These are phyloP conservation scores for Lacanobia wlatinum DNA, from an alignment of 2,888 invertebrate species.

Conservation along the genomic window DNA sequence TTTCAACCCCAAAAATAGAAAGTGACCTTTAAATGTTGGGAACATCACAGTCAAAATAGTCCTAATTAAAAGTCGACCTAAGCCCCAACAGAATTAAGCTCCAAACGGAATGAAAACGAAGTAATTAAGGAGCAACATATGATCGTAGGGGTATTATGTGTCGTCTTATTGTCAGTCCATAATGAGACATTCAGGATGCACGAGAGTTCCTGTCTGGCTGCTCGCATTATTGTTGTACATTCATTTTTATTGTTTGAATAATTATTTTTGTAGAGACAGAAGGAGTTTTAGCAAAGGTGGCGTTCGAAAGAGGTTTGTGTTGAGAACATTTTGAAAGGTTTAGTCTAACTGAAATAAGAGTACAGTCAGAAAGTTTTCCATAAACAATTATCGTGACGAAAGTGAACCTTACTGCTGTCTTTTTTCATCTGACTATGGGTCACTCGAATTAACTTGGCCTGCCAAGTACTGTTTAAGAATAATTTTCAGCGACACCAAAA, in stretches of 20 bases:
- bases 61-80: slow-evolving; percentile 18
- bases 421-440: slow-evolving; percentile 1
- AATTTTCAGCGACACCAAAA: slow-evolving; percentile 24
- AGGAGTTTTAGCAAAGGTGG: slow-evolving; percentile 6
- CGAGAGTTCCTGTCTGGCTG: slow-evolving; percentile 37
- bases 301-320: not conserved
- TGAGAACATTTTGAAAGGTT: not conserved
- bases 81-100: slow-evolving; percentile 1
- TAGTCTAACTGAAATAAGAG: slow-evolving; percentile 6
- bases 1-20: slow-evolving; percentile 3
- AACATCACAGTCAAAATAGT: not conserved
- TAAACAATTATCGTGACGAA: not conserved
- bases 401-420: not conserved
- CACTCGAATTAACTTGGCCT: slow-evolving; percentile 1
- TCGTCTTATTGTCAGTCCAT: slow-evolving; percentile 44
- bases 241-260: slow-evolving; percentile 37
- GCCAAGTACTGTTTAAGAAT: not conserved
- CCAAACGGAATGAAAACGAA: slow-evolving; percentile 6
- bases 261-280: slow-evolving; percentile 42
- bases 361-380: not conserved
- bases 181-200: slow-evolving; percentile 51
- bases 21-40: not conserved
- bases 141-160: slow-evolving; percentile 29
- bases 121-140: slow-evolving; percentile 38
- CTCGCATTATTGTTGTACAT: slow-evolving; percentile 52